Evolutionary conservation across 2,888 invertebrate species (phyloP).

Genomic region (Exephanes ischioxanthus): DNA sequence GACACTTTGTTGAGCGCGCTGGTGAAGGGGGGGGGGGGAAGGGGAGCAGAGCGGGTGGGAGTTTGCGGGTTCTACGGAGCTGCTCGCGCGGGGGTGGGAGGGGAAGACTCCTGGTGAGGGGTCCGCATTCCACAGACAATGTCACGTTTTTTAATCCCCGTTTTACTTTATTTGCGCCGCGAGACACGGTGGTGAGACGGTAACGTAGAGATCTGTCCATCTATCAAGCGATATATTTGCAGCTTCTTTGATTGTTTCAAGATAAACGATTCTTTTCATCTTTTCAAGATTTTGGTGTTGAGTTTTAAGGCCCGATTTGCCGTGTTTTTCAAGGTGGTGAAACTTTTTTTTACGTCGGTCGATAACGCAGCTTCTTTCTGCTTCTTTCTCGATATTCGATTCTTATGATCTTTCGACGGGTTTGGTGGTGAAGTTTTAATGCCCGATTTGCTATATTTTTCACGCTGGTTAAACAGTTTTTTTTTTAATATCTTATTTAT

Average conservation of each 20-base stretch:
- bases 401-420: not conserved
- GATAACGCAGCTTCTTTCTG: conserved; percentile 20
- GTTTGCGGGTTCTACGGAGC: conserved; percentile 47
- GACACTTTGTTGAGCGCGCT: conserved; percentile 47
- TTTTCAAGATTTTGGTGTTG: no score
- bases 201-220: conserved; percentile 36
- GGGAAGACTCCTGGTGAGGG: conserved; percentile 78
- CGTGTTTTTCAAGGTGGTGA: no score
- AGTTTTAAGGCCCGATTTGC: no score
- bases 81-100: conserved; percentile 69
- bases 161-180: conserved; percentile 83
- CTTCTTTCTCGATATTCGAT: not conserved
- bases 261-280: not conserved
- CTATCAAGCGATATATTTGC: not conserved
- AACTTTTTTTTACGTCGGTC: no score
- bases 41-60: conserved; percentile 39
- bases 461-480: no score
- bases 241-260: conserved; percentile 15
- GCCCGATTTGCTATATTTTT: no score
- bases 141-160: conserved; percentile 84
- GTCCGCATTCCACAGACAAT: conserved; percentile 85
- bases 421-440: no score
- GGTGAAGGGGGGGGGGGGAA: conserved; percentile 47
- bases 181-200: conserved; percentile 62
- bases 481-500: no score